Conservation (phyloP, 2,797 vertebrate species). For the Pipistrellus kuhlii region DNA sequence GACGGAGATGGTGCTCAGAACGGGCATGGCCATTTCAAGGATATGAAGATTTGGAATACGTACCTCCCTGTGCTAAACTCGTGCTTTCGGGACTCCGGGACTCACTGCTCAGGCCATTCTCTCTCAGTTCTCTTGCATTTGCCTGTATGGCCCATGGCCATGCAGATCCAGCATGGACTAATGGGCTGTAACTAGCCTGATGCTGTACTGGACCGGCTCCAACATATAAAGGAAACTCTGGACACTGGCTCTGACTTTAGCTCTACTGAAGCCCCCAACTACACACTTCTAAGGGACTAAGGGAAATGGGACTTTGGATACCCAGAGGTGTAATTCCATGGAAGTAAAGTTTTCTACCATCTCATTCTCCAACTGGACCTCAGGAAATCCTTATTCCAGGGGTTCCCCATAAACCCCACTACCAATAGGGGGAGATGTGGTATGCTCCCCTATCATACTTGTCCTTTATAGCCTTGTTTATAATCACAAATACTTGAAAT, state of each 20-base stretch:
- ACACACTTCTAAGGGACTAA: background rate
- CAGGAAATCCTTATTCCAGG: background rate
- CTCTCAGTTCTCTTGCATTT: background rate
- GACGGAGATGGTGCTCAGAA: background rate
- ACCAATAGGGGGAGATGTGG: background rate
- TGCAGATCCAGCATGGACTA: background rate
- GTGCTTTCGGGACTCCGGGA: background rate
- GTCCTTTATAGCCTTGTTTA: background rate
- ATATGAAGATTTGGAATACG: background rate
- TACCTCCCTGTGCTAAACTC: background rate
- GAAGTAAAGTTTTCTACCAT: background rate
- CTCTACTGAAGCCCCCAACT: background rate
- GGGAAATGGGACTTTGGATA: background rate
- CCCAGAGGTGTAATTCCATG: background rate
- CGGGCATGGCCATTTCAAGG: background rate
- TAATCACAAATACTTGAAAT: constrained; percentile 51
- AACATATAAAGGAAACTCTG: background rate
- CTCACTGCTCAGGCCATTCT: background rate
- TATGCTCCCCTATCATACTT: background rate
- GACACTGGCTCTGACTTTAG: background rate
- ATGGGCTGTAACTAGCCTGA: background rate
- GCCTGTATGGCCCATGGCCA: background rate
- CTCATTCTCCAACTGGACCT: background rate
- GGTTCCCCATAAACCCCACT: background rate
- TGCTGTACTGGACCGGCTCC: background rate